Evolutionary conservation across 2,113 vertebrate species (phyloP).

Genomic region (Hemibagrus wyckioides): DNA sequence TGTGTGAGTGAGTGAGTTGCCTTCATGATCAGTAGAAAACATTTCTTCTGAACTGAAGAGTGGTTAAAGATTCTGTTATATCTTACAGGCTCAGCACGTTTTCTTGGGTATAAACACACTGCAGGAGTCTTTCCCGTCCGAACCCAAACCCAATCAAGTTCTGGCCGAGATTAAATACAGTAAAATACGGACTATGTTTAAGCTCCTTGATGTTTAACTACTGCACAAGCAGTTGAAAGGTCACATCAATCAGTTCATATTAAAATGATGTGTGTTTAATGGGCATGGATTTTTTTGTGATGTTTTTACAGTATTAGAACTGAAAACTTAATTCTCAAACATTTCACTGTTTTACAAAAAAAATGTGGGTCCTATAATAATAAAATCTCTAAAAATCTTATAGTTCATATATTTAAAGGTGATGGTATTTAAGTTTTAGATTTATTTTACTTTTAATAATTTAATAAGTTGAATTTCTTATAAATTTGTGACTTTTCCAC

Average conservation of each 20-base stretch:
- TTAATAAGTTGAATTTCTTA: not conserved
- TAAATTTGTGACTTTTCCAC: not conserved
- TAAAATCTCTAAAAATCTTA: not conserved
- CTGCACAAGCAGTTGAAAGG: not conserved
- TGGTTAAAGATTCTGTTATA: not conserved
- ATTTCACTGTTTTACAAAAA: not conserved
- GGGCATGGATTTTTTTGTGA: not conserved
- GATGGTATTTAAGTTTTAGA: not conserved
- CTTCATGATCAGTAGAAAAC: not conserved
- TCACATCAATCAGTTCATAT: not conserved
- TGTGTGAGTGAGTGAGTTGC: too few species aligned
- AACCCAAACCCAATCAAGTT: not conserved
- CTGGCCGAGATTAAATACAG: not conserved
- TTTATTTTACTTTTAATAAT: not conserved
- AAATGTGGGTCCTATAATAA: not conserved
- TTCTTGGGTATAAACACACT: not conserved
- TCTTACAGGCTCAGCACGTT: not conserved
- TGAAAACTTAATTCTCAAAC: not conserved
- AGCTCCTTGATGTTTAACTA: too few species aligned
- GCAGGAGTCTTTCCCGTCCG: not conserved
- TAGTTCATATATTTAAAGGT: too few species aligned
- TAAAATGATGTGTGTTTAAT: not conserved
- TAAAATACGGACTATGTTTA: not conserved
- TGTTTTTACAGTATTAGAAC: not conserved
- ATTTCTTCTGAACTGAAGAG: not conserved